Evolutionary conservation across 2,113 vertebrate species (phyloP).

Genomic region (Formicarius rufipectus): DNA sequence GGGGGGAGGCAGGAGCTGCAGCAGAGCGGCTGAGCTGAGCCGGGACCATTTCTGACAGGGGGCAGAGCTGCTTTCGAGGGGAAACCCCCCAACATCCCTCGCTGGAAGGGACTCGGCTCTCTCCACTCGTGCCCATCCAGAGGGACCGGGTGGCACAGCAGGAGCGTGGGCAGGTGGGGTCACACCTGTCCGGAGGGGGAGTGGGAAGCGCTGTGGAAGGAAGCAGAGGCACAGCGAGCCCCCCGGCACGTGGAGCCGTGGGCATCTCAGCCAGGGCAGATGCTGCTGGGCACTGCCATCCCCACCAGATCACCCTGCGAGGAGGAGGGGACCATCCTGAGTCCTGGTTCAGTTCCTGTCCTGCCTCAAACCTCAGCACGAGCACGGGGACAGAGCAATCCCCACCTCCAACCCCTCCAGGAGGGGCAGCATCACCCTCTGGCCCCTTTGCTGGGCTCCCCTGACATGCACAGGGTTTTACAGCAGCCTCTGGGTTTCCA

Average conservation of each 20-base stretch:
- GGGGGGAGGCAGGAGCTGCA: no score
- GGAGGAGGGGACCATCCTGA: background rate
- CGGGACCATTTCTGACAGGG: no score
- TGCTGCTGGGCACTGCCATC: background rate
- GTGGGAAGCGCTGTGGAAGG: background rate
- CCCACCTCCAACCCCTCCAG: background rate
- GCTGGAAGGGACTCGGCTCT: no score
- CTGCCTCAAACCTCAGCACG: accelerated
- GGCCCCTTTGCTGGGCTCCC: background rate
- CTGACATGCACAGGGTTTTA: accelerated
- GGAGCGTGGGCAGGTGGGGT: no score
- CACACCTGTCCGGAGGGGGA: background rate
- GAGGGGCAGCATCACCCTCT: accelerated
- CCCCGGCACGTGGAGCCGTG: accelerated
- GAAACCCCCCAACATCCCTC: no score
- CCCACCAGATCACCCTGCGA: accelerated
- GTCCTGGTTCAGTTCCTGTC: background rate
- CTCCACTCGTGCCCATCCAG: background rate
- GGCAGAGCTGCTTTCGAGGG: no score
- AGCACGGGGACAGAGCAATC: accelerated
- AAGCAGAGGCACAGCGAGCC: background rate
- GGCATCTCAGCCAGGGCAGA: background rate
- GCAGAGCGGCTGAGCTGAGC: no score
- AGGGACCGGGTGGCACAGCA: accelerated
- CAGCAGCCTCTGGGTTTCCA: background rate